phyloP scores from a whole-genome alignment of 1,140 invertebrate species.

The Drosophila virilis region DNA sequence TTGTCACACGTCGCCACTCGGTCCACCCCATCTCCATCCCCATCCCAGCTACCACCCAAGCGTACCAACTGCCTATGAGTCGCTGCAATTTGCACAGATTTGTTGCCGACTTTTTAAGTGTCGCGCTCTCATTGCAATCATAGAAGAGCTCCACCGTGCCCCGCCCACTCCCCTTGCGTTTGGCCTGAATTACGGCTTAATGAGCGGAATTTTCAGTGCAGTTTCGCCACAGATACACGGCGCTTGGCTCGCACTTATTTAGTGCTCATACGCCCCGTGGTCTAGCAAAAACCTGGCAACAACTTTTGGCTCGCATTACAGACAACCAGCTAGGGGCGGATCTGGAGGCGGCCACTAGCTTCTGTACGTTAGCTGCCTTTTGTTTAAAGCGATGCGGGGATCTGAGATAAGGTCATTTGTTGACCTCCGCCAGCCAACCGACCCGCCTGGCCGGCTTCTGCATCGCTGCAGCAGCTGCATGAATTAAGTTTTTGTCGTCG shows the following conservation, averaged over 20 bases:
- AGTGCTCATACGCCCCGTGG: constrained; percentile 75
- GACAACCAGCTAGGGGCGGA: constrained; percentile 10
- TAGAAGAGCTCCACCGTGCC: constrained; percentile 47
- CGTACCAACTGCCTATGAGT: constrained; percentile 4
- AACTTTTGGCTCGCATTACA: constrained; percentile 16
- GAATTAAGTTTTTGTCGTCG: constrained; percentile 53
- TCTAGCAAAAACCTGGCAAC: not conserved
- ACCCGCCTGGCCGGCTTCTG: constrained; percentile 8
- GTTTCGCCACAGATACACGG: constrained; percentile 53
- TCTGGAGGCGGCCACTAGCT: constrained; percentile 12
- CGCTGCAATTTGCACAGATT: constrained; percentile 74
- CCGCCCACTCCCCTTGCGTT: not conserved
- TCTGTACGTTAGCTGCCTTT: constrained; percentile 38
- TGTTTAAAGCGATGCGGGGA: constrained; percentile 43
- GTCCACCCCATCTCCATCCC: constrained; percentile 3
- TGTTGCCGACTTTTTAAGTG: constrained; percentile 62
- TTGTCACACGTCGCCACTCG: constrained; percentile 52
- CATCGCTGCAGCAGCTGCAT: constrained; percentile 24
- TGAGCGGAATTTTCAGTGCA: constrained; percentile 63
- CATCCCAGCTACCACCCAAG: not conserved
- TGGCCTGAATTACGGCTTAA: constrained; percentile 77
- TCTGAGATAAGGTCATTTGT: constrained; percentile 21
- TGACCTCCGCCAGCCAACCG: constrained; percentile 10
- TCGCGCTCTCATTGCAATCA: constrained; percentile 53
- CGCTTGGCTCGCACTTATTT: constrained; percentile 67